Conservation (phyloP, 2,113 vertebrate species). For the Pseudopodoces humilis region DNA sequence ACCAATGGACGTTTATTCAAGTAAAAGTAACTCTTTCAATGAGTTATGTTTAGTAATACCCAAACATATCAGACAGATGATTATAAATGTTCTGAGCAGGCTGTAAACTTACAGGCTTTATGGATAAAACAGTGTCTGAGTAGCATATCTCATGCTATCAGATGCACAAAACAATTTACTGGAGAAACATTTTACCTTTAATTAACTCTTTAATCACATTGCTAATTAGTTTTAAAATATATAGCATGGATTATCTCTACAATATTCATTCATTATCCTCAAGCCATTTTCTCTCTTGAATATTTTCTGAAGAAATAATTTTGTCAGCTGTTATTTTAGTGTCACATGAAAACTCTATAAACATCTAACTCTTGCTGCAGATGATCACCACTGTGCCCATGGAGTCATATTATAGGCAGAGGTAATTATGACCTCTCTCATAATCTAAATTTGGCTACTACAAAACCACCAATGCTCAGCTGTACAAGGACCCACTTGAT, state of each 20-base stretch:
- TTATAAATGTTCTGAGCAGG: slow-evolving; percentile 54
- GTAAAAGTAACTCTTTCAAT: slow-evolving; percentile 58
- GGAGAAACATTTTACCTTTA: slow-evolving; percentile 72
- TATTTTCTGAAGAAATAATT: background rate
- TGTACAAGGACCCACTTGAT: background rate
- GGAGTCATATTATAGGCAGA: background rate
- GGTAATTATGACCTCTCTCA: background rate
- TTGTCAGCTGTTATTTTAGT: background rate
- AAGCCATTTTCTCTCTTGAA: background rate
- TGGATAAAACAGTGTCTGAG: slow-evolving; percentile 60
- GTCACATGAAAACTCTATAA: background rate
- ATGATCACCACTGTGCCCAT: background rate
- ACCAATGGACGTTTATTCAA: slow-evolving; percentile 48
- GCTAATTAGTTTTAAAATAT: slow-evolving; percentile 60
- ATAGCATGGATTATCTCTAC: slow-evolving; percentile 52
- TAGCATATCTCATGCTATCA: slow-evolving; percentile 64
- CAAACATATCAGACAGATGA: slow-evolving; percentile 60
- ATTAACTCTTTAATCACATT: slow-evolving; percentile 71
- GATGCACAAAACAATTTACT: slow-evolving; percentile 61
- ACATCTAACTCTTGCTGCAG: background rate
- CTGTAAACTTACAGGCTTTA: slow-evolving; percentile 55
- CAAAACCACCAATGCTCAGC: background rate
- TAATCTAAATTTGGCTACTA: background rate
- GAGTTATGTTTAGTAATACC: slow-evolving; percentile 49
- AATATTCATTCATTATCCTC: slow-evolving; percentile 45